Evolutionary conservation across 2,113 vertebrate genomes (phyloP).

Genomic region (Neodontobutis hainanensis): DNA sequence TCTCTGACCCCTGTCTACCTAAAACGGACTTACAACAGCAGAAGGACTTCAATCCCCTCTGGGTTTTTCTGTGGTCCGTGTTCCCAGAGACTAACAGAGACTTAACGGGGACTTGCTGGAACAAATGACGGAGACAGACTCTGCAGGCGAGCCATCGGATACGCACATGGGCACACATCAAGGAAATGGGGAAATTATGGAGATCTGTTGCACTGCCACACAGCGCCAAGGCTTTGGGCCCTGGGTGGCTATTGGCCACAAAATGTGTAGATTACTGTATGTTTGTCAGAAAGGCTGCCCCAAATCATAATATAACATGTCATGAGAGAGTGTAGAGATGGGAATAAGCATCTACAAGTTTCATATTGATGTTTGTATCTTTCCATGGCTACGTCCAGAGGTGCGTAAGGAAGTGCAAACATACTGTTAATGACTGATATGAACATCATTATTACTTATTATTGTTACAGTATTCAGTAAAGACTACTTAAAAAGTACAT

Average conservation of each 20-base stretch:
- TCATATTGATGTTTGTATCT: too few species aligned
- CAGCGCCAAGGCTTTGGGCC: constrained; percentile 30
- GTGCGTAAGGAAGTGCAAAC: too few species aligned
- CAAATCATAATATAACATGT: constrained; percentile 21
- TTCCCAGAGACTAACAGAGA: constrained; percentile 71
- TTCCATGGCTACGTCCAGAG: too few species aligned
- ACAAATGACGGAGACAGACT: constrained; percentile 75
- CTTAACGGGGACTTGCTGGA: constrained; percentile 50
- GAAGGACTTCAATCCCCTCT: constrained; percentile 51
- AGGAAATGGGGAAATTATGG: constrained; percentile 51
- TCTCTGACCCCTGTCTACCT: constrained; percentile 38
- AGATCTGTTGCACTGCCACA: constrained; percentile 34
- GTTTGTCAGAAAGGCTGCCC: constrained; percentile 19
- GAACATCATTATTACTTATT: too few species aligned
- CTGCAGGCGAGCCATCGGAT: constrained; percentile 58
- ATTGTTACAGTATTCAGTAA: too few species aligned
- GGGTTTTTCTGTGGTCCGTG: constrained; percentile 57
- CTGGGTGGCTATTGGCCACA: constrained; percentile 42
- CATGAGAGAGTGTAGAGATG: neutral
- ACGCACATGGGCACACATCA: constrained; percentile 61
- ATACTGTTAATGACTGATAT: too few species aligned
- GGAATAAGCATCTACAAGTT: too few species aligned
- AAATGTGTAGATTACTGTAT: constrained; percentile 32
- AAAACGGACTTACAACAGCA: constrained; percentile 51
- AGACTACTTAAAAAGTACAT: too few species aligned